Conservation (phyloP, 2,797 vertebrate genomes). For the Synanceia verrucosa region DNA sequence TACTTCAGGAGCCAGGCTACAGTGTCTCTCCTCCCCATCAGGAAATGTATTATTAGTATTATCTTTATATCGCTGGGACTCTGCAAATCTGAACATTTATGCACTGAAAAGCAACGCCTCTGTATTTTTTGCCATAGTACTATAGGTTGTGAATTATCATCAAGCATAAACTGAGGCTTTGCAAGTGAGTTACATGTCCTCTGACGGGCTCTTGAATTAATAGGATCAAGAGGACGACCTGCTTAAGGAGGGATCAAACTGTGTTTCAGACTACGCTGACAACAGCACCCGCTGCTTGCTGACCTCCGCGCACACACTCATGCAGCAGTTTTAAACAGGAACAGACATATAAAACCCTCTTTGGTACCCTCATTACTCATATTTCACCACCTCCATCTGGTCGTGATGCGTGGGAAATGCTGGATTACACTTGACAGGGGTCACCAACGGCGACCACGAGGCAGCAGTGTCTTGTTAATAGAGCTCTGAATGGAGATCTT, state of each 20-base stretch:
- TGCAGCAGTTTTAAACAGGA: not conserved
- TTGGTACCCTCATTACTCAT: slow-evolving; percentile 9
- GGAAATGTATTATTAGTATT: not conserved
- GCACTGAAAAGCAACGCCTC: not conserved
- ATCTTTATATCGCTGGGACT: not conserved
- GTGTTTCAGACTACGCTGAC: slow-evolving; percentile 5
- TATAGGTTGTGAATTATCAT: not conserved
- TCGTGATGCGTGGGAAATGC: slow-evolving; percentile 11
- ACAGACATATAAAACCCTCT: not conserved
- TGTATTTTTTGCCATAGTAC: not conserved
- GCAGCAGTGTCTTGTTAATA: slow-evolving; percentile 61
- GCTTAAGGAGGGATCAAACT: slow-evolving; percentile 12
- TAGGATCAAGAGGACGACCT: slow-evolving; percentile 11
- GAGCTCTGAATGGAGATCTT: slow-evolving; percentile 74
- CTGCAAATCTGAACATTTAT: not conserved
- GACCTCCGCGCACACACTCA: not conserved
- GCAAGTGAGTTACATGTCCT: not conserved
- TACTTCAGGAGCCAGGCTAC: not conserved
- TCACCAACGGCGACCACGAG: slow-evolving; percentile 60
- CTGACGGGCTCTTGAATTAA: slow-evolving; percentile 15
- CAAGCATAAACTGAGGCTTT: not conserved
- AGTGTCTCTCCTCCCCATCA: not conserved
- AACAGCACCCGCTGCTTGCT: not conserved
- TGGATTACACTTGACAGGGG: slow-evolving; percentile 54
- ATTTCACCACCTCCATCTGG: slow-evolving; percentile 21